Evolutionary conservation across 1,140 invertebrate genomes (phyloP).

Genomic region (Sitobion miscanthi): DNA sequence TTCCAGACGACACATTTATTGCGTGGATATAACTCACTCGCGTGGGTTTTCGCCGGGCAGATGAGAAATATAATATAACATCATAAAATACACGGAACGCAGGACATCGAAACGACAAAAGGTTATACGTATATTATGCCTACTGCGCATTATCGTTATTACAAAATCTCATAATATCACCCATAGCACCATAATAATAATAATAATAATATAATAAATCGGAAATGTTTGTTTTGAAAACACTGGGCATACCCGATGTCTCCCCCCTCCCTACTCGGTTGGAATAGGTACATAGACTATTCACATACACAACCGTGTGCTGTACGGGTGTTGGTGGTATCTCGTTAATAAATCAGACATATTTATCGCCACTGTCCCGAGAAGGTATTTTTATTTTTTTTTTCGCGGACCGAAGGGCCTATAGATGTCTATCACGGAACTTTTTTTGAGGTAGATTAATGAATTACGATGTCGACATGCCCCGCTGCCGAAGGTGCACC

Average conservation of each 20-base stretch:
- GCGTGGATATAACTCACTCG: neutral
- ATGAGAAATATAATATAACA: neutral
- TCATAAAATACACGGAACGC: neutral
- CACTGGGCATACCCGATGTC: neutral
- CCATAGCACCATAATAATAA: too few relatives aligned
- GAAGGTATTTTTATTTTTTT: neutral
- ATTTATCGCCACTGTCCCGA: conserved; percentile 27
- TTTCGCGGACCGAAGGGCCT: conserved; percentile 21
- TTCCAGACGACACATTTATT: neutral
- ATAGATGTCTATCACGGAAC: conserved; percentile 38
- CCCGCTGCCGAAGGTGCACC: neutral
- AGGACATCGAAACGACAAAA: neutral
- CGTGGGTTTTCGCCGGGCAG: neutral
- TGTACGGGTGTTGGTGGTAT: neutral
- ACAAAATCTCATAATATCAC: neutral
- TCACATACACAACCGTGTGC: neutral
- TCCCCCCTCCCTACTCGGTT: neutral
- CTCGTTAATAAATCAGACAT: conserved; percentile 36
- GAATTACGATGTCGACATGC: conserved; percentile 34
- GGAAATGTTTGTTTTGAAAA: conserved; percentile 16
- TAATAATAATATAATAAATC: neutral
- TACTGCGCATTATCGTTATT: neutral
- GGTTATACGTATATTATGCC: neutral
- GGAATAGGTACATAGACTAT: neutral
- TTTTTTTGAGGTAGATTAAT: conserved; percentile 43